Conservation (phyloP, 1,140 invertebrate genomes). For the Helicoverpa zea region DNA sequence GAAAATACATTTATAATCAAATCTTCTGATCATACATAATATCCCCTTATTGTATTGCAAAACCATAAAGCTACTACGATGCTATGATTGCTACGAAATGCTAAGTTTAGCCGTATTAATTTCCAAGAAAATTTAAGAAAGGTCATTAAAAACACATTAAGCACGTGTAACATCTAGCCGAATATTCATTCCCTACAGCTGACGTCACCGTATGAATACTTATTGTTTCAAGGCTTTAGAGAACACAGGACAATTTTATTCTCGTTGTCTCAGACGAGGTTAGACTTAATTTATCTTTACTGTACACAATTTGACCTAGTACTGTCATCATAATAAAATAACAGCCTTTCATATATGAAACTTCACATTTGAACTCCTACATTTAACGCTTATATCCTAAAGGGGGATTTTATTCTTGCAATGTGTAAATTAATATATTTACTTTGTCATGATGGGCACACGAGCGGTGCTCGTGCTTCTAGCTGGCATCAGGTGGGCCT, state of each 20-base stretch:
- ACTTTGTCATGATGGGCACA: conserved; percentile 49
- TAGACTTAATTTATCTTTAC: conserved; percentile 41
- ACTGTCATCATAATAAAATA: conserved; percentile 26
- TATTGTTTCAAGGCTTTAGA: conserved; percentile 26
- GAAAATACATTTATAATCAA: too few species aligned
- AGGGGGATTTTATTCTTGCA: conserved; percentile 27
- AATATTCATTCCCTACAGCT: not conserved
- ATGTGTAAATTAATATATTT: conserved; percentile 52
- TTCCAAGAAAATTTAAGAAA: conserved; percentile 15
- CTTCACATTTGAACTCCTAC: conserved; percentile 6
- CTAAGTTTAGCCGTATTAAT: not conserved
- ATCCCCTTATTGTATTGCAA: too few species aligned
- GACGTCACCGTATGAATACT: conserved; percentile 29
- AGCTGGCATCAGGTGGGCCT: conserved; percentile 62
- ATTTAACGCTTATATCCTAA: conserved; percentile 29
- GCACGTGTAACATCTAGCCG: not conserved
- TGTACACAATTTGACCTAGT: conserved; percentile 24
- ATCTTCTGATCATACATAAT: too few species aligned
- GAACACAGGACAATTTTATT: conserved; percentile 17
- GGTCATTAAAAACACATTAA: conserved; percentile 41
- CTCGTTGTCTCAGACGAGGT: conserved; percentile 12
- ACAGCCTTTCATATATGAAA: conserved; percentile 31
- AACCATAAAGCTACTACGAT: too few species aligned
- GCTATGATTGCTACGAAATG: not conserved
- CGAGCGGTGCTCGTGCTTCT: conserved; percentile 22